Base-by-base conservation (phyloP, 2,888 invertebrate species). In the Dynastes tityus region DNA sequence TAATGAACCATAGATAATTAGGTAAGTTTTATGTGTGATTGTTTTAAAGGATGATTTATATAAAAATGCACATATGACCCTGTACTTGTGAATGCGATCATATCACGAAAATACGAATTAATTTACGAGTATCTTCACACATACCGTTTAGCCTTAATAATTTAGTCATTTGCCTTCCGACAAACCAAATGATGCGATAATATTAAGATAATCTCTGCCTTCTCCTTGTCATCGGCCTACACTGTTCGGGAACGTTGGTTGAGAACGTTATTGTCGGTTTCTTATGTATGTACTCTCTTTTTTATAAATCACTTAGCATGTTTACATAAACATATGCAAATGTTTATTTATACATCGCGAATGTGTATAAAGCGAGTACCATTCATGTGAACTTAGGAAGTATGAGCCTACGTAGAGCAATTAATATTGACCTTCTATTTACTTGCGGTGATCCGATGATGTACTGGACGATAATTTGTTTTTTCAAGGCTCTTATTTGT, bases 241-340 rank as follows among this genome's bases (percentile, higher is more conserved):
- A 63, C 32, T 11, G 9, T 27, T 29, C 29, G 29, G 13, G 27
- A 63, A 27, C 9, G 13, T 29, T 63, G 6, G 11, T 63, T 63
- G 9, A 63, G 27, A 63, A 29, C n/a, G 32, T 32, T 32, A 11
- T 63, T 63, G 63, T 63, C 63, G 63, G 63, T 32, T 9, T 63
- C 45, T 8, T 37, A 37, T 37, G 27, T 37, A 37, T 37, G 27
- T 29, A 11, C 11, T 32, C 13, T 27, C 27, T 11, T 32, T 67
- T 45, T 27, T 32, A 16, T 45, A 45, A 67, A 49, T 67, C 6
- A 67, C 13, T 67, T 67, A 16, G 67, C 67, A 22, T 67, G 67
- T 67, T 49, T 67, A 63, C 67, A 45, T 67, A 67, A 67, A 67
- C 67, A 67, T 49, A 5, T 27, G 67, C 67, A 67, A 67, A 67